phyloP scores from a whole-genome alignment of 2,888 invertebrate genomes.

The Selenia dentaria region DNA sequence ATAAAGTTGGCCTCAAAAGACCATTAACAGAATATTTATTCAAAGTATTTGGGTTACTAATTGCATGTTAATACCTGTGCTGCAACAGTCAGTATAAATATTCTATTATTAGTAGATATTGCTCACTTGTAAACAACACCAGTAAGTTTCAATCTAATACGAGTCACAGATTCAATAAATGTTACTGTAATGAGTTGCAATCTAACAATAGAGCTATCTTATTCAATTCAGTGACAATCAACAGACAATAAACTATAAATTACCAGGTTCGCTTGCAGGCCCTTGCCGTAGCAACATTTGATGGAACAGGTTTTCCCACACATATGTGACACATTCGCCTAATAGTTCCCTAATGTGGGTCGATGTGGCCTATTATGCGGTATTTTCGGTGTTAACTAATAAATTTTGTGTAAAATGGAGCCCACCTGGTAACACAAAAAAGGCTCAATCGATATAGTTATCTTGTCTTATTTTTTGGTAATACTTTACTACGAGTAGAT shows the following conservation, averaged over 20 bases:
- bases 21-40: not conserved
- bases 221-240: conserved; percentile 13
- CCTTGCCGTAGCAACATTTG: conserved; percentile 14
- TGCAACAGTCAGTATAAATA: too few relatives aligned
- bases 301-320: conserved; percentile 34
- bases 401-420: conserved; percentile 28
- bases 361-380: conserved; percentile 19
- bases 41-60: too few relatives aligned
- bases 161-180: not conserved
- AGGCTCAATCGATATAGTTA: too few relatives aligned
- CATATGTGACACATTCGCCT: conserved; percentile 25
- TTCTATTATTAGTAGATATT: too few relatives aligned
- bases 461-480: too few relatives aligned
- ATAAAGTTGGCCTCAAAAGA: not conserved
- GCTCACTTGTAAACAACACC: too few relatives aligned
- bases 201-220: conserved; percentile 7
- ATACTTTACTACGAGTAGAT: too few relatives aligned
- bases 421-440: conserved; percentile 12
- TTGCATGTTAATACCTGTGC: too few relatives aligned
- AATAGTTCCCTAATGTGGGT: conserved; percentile 23
- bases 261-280: conserved; percentile 22
- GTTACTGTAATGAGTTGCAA: not conserved
- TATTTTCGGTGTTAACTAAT: conserved; percentile 23
- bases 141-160: not conserved
- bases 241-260: conserved; percentile 30